Evolutionary conservation across 2,113 vertebrate species (phyloP), one percentile per base, ranked within the genome.

Genomic region (Hippopotamus amphibius): DNA sequence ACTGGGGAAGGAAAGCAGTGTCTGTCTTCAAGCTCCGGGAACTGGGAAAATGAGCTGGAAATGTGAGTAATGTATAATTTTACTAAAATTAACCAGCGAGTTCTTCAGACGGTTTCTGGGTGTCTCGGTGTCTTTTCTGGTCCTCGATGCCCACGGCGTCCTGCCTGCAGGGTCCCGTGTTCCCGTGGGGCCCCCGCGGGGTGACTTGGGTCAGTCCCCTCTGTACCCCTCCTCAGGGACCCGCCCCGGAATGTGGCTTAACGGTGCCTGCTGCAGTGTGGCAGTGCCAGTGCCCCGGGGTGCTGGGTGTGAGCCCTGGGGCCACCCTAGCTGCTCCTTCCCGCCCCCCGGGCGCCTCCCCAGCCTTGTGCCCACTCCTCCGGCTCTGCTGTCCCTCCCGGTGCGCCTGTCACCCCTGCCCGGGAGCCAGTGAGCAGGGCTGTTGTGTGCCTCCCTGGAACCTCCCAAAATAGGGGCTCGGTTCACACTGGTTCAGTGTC

Each of bases 11-110:
- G 97, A 93, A 97, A 98, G 97, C 90, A 97, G 1, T 37, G 96
- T 97, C 94, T 98, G 96, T 83, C 92, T 97, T 88, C 61, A 94
- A 87, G 97, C 37, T 21, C 30, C 28, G 80, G 97, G 95, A 93
- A 97, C 71, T 30, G 72, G 71, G 81, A 90, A 63, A 72, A 79
- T 17, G 37, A 93, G 37, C 57, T 88, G 77, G 84, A 93, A 94
- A 65, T 79, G 91, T 90, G 95, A 96, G 74, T 89, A 0, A 0
- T 59, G 93, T 85, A 6, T 91, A 1, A 72, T 92, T 97, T 92
- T 41, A 84, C 93, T 93, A 3, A 95, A 96, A 86, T 77, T 61
- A 91, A 89, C 84, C 71, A 68, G 74, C 6, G 7, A 30, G 80
- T 33, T n/a, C 82, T 88, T 71, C 1, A 46, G 92, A 22, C 5